Percentiles rank a stretch among this genome's conserved stretches.
These are phyloP conservation scores for Lasioglossum albipes DNA, from an alignment of 1,140 invertebrate species.

Conservation along the genomic window DNA sequence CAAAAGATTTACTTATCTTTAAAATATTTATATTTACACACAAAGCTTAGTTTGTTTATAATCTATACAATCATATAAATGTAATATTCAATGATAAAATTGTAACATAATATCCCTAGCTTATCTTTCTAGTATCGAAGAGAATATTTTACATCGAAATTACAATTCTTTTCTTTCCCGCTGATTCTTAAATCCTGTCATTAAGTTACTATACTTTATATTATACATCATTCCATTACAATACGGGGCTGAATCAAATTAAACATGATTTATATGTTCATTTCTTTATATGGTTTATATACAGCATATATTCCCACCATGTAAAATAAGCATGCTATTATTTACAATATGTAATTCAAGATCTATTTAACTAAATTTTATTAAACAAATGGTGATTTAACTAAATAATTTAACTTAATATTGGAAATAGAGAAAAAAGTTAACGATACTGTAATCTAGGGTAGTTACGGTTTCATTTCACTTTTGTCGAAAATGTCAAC, in stretches of 20 bases:
- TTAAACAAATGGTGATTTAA: conserved; percentile 60
- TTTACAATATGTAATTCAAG: conserved; percentile 71
- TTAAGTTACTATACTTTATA: conserved; percentile 74
- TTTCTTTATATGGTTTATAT: conserved; percentile 65
- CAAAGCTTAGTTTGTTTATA: conserved; percentile 73
- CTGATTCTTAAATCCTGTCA: conserved; percentile 46
- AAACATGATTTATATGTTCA: conserved; percentile 60
- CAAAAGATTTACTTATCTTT: conserved; percentile 72
- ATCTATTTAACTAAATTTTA: conserved; percentile 62
- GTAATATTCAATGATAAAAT: conserved; percentile 78
- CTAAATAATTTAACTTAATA: conserved; percentile 69
- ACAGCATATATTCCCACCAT: conserved; percentile 59
- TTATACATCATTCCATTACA: conserved; percentile 74
- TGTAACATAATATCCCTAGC: conserved; percentile 78
- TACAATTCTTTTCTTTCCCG: conserved; percentile 69
- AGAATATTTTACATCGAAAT: conserved; percentile 80
- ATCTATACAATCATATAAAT: conserved; percentile 79
- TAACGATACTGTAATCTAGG: conserved; percentile 31
- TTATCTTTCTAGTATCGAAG: conserved; percentile 75
- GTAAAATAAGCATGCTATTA: conserved; percentile 74
- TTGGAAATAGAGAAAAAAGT: conserved; percentile 52
- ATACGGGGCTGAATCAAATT: conserved; percentile 72
- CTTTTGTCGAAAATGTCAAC: conserved; percentile 28
- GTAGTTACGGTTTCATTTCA: conserved; percentile 13
- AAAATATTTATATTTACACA: conserved; percentile 78